A percentile compares a stretch with the other conserved stretches of the same genome.
These are phyloP conservation scores for Mamestra configurata DNA, from an alignment of 1,140 invertebrate species.

Conservation along the genomic window DNA sequence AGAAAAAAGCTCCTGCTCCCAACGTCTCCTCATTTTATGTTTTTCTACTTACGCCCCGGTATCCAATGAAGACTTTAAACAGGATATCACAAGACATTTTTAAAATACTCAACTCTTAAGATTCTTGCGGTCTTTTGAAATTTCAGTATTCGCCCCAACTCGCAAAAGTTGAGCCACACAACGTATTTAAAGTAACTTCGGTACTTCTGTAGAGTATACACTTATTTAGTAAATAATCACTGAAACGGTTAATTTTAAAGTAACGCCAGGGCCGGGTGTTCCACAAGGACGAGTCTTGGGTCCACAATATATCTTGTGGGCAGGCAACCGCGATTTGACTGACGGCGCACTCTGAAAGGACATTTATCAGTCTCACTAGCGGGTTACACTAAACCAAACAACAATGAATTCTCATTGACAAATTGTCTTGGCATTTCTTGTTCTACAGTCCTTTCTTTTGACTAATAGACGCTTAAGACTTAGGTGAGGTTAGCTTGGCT, in stretches of 20 bases:
- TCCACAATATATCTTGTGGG: conserved; percentile 86
- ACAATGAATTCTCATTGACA: conserved; percentile 87
- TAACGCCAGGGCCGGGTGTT: conserved; percentile 66
- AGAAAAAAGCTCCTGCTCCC: no score
- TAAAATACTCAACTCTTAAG: not conserved
- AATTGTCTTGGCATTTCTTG: conserved; percentile 84
- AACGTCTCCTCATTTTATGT: no score
- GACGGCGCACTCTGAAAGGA: conserved; percentile 85
- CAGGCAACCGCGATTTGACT: conserved; percentile 86
- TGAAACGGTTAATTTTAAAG: conserved; percentile 76
- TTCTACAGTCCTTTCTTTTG: conserved; percentile 73
- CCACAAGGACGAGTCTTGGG: conserved; percentile 79
- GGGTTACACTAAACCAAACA: conserved; percentile 87
- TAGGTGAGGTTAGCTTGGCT: not conserved
- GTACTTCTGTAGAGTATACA: not conserved
- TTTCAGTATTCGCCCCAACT: conserved; percentile 7
- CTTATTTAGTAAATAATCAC: conserved; percentile 62
- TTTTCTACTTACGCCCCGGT: no score
- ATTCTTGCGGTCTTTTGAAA: conserved; percentile 4
- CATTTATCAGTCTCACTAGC: conserved; percentile 86
- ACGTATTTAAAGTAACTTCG: not conserved
- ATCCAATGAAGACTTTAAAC: not conserved
- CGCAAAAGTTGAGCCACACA: not conserved
- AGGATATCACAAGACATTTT: not conserved
- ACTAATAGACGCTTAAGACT: conserved; percentile 61